A percentile compares a stretch with the other conserved stretches of the same genome.
phyloP scores from a whole-genome alignment of 2,113 vertebrate species.

The Hyaena hyaena region DNA sequence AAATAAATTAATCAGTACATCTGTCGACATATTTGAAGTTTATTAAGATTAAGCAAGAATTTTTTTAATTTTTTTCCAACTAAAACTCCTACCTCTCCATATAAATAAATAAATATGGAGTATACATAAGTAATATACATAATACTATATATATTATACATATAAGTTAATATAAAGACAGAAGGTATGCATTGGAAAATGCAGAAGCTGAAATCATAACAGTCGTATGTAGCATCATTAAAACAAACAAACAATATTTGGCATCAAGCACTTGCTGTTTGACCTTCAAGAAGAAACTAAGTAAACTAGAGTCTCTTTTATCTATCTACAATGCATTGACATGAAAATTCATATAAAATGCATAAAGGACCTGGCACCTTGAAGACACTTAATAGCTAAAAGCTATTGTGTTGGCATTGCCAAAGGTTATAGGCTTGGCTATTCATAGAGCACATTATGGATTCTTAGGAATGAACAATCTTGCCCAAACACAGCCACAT shows the following conservation, averaged over 20 bases:
- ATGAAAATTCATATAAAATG: slow-evolving; percentile 1
- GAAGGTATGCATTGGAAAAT: not conserved
- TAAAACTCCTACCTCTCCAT: not conserved
- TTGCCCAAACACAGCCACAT: not conserved
- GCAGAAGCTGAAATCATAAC: not conserved
- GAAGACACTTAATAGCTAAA: not conserved
- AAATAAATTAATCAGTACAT: not conserved
- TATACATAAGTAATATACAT: not conserved
- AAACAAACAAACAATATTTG: not conserved
- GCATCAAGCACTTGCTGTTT: not conserved
- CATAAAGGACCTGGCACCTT: not conserved
- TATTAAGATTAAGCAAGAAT: not conserved
- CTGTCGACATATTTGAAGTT: not conserved
- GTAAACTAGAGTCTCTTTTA: not conserved
- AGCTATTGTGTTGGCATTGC: not conserved
- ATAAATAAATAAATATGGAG: not conserved
- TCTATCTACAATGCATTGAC: not conserved
- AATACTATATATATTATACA: not conserved
- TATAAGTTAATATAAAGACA: not conserved
- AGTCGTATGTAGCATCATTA: not conserved
- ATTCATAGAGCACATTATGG: not conserved
- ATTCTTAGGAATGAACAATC: slow-evolving; percentile 46
- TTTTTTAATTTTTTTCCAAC: not conserved
- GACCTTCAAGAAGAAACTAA: not conserved
- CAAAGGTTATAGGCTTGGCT: slow-evolving; percentile 8